Conservation (phyloP, 2,797 vertebrate genomes). For the Melanotaenia nigrans region DNA sequence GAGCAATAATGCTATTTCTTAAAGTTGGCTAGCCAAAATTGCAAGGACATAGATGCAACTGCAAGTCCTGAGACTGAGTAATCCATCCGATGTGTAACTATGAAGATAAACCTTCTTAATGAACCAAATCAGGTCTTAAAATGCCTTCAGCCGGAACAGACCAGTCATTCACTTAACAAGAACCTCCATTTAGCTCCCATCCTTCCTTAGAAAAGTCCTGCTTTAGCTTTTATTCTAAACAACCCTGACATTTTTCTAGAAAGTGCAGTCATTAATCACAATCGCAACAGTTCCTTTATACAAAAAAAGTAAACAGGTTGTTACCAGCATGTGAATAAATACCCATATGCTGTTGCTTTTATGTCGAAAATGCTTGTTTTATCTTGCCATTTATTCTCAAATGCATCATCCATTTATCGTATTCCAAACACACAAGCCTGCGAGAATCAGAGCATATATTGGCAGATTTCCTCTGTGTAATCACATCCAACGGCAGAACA, state of each 20-base stretch:
- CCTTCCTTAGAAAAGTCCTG: not conserved
- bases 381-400: slow-evolving; percentile 25
- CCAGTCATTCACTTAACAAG: accelerated
- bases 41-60: not conserved
- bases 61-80: no score
- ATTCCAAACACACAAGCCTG: slow-evolving; percentile 16
- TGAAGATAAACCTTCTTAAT: not conserved
- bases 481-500: slow-evolving; percentile 40
- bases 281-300: slow-evolving; percentile 7
- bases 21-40: not conserved
- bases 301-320: slow-evolving; percentile 23
- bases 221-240: slow-evolving; percentile 7
- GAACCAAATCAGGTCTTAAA: not conserved
- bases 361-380: slow-evolving; percentile 11
- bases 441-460: slow-evolving; percentile 30
- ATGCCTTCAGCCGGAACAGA: not conserved
- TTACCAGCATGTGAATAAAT: not conserved
- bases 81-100: no score
- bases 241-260: slow-evolving; percentile 20
- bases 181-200: not conserved
- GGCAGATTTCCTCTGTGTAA: slow-evolving; percentile 47
- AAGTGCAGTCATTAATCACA: slow-evolving; percentile 14
- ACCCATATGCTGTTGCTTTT: not conserved
- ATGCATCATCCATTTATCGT: slow-evolving; percentile 40
- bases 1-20: not conserved